Base-by-base conservation (phyloP, 2,888 invertebrate species). In the Dasysyrphus tricinctus region DNA sequence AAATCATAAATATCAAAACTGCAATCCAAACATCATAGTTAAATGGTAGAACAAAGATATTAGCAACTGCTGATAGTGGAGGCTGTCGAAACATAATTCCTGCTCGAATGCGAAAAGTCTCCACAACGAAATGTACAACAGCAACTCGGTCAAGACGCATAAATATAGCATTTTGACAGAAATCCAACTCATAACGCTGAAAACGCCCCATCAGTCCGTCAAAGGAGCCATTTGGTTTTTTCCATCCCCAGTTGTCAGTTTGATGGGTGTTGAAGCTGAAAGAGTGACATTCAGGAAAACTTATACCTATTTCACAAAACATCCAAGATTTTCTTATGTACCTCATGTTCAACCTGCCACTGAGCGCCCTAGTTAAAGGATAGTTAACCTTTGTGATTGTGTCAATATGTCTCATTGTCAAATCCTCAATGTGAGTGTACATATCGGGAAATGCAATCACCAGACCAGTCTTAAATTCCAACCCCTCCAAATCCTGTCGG, bases 11-110 rank as follows among this genome's bases (percentile, higher is more conserved):
- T 14, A 90, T 16, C 0, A 91, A 39, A 83, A 90, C 90, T 54
- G 90, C 93, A 29, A 92, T 89, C 95, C 95, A 95, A 88, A 95
- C 95, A 82, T 93, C 93, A 80, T 90, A 89, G 87, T 93, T 93
- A 91, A 95, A 95, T 69, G 95, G 95, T 90, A 94, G 91, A 59
- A 94, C 89, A 90, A 94, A 95, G 88, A 95, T 94, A 90, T 95
- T 95, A 47, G 93, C 92, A 47, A 95, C 94, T 0, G 94, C 93
- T 0, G 95, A 94, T 16, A 94, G 93, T 3, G 94, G 92, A 2
- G 95, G 95, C 90, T 95, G 95, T 0, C 94, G 94, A 90, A 95
- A 95, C 90, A 95, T 93, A 76, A 95, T 93, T 4, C 94, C 93
- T 0, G 94, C 93, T 32, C 95, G 94, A 89, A 89, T 90, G 5